These are phyloP conservation scores for Etheostoma nigrum DNA, from an alignment of 2,797 vertebrate genomes.

Conservation along the genomic window DNA sequence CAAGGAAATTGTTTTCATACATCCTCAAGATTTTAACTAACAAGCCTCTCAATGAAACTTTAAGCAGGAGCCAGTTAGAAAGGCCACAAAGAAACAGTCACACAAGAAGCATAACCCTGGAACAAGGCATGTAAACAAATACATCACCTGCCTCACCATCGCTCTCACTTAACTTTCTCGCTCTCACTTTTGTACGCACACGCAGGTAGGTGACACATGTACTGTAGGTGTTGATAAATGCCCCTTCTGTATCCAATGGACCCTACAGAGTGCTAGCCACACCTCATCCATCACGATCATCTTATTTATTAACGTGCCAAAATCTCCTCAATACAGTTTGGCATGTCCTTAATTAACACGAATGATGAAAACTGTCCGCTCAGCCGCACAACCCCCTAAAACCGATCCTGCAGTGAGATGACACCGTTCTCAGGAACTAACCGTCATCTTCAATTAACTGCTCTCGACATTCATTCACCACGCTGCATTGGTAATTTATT, in stretches of 20 bases:
- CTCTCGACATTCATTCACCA: slow-evolving; percentile 53
- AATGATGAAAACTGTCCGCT: slow-evolving; percentile 76
- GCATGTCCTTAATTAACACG: slow-evolving; percentile 86
- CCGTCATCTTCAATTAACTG: slow-evolving; percentile 78
- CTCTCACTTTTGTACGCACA: slow-evolving; percentile 47
- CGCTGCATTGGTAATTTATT: slow-evolving; percentile 66
- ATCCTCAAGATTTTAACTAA: slow-evolving; percentile 33
- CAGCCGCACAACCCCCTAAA: slow-evolving; percentile 40
- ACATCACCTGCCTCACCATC: slow-evolving; percentile 66
- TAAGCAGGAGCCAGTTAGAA: slow-evolving; percentile 13
- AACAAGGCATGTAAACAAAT: slow-evolving; percentile 72
- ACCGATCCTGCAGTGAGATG: slow-evolving; percentile 54
- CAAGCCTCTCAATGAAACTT: slow-evolving; percentile 32
- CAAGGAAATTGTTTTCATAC: slow-evolving; percentile 26
- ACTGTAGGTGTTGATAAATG: slow-evolving; percentile 76
- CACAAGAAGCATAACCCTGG: slow-evolving; percentile 58
- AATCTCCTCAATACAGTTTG: slow-evolving; percentile 80
- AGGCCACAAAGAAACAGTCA: slow-evolving; percentile 18
- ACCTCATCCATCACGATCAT: slow-evolving; percentile 84
- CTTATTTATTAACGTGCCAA: slow-evolving; percentile 82
- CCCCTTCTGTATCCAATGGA: slow-evolving; percentile 66
- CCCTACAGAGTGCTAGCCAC: slow-evolving; percentile 65
- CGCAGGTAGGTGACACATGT: slow-evolving; percentile 50
- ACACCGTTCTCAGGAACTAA: slow-evolving; percentile 61
- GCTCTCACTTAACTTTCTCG: slow-evolving; percentile 47